Percentiles rank a stretch among this genome's conserved stretches.
Evolutionary conservation across 2,888 invertebrate species (phyloP).

Genomic region (Dynastes hyllus): DNA sequence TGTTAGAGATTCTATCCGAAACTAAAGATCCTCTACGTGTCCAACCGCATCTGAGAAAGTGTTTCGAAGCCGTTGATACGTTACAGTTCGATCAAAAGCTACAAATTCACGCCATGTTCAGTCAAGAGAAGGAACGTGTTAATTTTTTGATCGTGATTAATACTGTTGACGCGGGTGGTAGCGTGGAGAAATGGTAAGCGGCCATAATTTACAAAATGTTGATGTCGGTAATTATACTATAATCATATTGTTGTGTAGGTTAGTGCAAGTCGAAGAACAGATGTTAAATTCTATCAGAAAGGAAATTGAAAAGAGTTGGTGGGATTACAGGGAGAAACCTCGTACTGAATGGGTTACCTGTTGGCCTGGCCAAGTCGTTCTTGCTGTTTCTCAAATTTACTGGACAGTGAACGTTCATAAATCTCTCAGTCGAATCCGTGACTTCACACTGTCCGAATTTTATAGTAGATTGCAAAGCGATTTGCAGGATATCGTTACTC

Average conservation of each 20-base stretch:
- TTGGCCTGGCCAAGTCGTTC: slow-evolving; percentile 89
- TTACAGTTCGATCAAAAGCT: slow-evolving; percentile 81
- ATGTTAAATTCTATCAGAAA: slow-evolving; percentile 84
- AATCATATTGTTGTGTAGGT: neutral
- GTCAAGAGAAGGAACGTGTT: slow-evolving; percentile 84
- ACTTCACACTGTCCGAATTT: slow-evolving; percentile 73
- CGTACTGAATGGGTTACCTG: slow-evolving; percentile 81
- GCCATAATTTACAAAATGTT: neutral
- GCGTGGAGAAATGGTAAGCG: slow-evolving; percentile 86
- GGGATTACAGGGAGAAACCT: slow-evolving; percentile 75
- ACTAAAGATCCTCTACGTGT: slow-evolving; percentile 89
- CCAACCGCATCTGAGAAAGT: slow-evolving; percentile 90
- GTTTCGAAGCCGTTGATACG: slow-evolving; percentile 89
- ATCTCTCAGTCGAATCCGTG: slow-evolving; percentile 75
- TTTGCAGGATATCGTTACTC: slow-evolving; percentile 82
- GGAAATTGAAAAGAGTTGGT: slow-evolving; percentile 79
- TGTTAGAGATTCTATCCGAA: slow-evolving; percentile 92
- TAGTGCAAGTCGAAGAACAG: slow-evolving; percentile 83
- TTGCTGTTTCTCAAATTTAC: slow-evolving; percentile 86
- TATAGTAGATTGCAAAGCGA: slow-evolving; percentile 75
- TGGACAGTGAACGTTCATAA: slow-evolving; percentile 88
- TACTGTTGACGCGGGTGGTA: slow-evolving; percentile 83
- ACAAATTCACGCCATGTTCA: slow-evolving; percentile 85
- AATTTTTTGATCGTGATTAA: slow-evolving; percentile 77
- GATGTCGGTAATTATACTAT: no score